Conservation (phyloP, 2,888 invertebrate genomes). For the Idaea biselata region DNA sequence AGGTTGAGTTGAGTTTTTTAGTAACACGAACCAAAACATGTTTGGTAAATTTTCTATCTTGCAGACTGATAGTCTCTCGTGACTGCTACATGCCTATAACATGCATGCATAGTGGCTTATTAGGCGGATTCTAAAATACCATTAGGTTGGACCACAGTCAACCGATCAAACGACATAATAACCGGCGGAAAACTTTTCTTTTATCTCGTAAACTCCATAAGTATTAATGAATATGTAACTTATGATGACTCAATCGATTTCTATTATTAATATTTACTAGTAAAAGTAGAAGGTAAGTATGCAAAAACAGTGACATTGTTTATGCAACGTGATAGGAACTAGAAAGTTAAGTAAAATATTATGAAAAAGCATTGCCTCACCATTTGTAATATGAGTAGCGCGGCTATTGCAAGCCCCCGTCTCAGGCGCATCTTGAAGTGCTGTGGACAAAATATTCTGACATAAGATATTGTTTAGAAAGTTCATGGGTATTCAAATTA, state of each 20-base stretch:
- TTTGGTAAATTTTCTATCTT: no score
- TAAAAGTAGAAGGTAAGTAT: constrained; percentile 14
- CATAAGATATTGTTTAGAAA: constrained; percentile 8
- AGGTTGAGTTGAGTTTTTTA: no score
- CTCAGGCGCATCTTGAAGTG: constrained; percentile 63
- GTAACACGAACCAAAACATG: no score
- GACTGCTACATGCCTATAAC: no score
- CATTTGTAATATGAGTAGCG: constrained; percentile 72
- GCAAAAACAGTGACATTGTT: constrained; percentile 9
- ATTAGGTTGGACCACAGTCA: no score
- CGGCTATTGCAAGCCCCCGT: constrained; percentile 59
- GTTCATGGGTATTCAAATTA: background rate
- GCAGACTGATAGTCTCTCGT: no score
- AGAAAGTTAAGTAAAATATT: constrained; percentile 24
- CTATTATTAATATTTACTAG: background rate
- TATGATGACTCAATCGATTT: background rate
- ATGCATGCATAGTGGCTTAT: no score
- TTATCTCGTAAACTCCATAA: no score
- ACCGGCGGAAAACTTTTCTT: no score
- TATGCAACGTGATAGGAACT: constrained; percentile 7
- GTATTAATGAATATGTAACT: no score
- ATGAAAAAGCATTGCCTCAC: constrained; percentile 43
- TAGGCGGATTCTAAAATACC: no score
- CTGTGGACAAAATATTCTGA: constrained; percentile 55
- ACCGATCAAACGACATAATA: no score